These are phyloP conservation scores for Diabrotica virgifera DNA, from an alignment of 1,140 invertebrate genomes.

Conservation along the genomic window DNA sequence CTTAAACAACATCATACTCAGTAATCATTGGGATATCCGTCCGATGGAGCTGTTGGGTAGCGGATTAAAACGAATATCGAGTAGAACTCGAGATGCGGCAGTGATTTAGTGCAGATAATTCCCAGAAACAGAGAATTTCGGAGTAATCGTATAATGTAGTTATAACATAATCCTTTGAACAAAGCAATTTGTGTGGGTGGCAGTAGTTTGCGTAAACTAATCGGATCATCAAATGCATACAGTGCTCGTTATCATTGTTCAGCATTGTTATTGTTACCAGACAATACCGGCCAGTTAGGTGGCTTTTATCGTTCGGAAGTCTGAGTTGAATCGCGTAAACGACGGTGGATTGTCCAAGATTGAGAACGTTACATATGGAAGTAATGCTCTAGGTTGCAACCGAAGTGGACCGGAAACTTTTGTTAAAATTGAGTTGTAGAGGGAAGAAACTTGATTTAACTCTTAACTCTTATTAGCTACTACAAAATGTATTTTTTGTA, in stretches of 20 bases:
- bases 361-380: not conserved
- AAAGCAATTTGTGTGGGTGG: constrained; percentile 20
- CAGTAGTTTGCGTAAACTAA: constrained; percentile 23
- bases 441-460: no score
- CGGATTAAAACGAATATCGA: not conserved
- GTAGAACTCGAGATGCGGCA: not conserved
- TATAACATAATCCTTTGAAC: constrained; percentile 24
- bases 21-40: no score
- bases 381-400: no score
- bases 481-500: no score
- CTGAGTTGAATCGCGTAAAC: constrained; percentile 11
- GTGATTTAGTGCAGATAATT: constrained; percentile 16
- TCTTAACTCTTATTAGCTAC: no score
- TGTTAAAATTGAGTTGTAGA: no score
- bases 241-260: constrained; percentile 22
- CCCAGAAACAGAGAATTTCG: constrained; percentile 16
- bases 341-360: constrained; percentile 4
- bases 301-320: constrained; percentile 18
- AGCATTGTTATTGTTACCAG: constrained; percentile 22
- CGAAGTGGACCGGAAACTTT: no score
- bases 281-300: constrained; percentile 20
- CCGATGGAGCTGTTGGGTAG: no score
- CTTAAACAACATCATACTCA: no score
- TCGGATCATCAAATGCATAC: constrained; percentile 23
- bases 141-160: constrained; percentile 16